A percentile compares a stretch with the other conserved stretches of the same genome.
Conservation (phyloP, 2,113 vertebrate genomes). For the Ellobius talpinus region DNA sequence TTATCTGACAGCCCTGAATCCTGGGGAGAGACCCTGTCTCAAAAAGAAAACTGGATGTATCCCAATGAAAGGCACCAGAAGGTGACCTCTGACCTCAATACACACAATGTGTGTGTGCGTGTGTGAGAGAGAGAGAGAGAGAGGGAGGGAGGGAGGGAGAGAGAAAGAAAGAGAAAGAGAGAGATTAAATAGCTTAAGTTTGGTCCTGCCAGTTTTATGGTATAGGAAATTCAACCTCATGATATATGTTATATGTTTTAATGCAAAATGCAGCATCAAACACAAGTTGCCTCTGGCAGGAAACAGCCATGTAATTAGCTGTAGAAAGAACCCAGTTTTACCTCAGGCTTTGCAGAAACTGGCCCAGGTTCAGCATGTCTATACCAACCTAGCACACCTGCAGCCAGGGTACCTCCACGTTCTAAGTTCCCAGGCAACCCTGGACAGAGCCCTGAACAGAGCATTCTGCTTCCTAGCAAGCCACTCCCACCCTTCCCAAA, state of each 20-base stretch:
- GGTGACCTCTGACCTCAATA: not conserved
- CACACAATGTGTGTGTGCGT: not conserved
- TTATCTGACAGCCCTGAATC: not conserved
- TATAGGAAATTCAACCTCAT: constrained; percentile 20
- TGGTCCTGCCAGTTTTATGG: not conserved
- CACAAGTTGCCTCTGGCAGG: constrained; percentile 76
- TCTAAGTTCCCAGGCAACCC: constrained; percentile 77
- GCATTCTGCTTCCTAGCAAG: constrained; percentile 66
- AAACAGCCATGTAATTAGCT: constrained; percentile 47
- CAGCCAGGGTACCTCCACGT: constrained; percentile 53
- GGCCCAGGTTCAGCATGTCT: constrained; percentile 65
- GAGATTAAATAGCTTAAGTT: not conserved
- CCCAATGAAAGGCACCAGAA: not conserved
- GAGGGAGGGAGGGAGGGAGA: not conserved
- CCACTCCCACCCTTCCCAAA: constrained; percentile 60
- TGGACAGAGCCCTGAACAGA: constrained; percentile 41
- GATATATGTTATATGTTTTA: constrained; percentile 61
- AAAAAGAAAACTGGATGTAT: not conserved
- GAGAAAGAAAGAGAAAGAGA: not conserved
- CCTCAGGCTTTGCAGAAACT: constrained; percentile 71
- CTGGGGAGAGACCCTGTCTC: not conserved
- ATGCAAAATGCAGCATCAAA: constrained; percentile 74
- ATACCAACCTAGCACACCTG: constrained; percentile 59
- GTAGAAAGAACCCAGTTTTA: constrained; percentile 64
- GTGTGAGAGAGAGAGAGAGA: not conserved